Evolutionary conservation across 2,888 invertebrate genomes (phyloP).

Genomic region (Phasia obesa): DNA sequence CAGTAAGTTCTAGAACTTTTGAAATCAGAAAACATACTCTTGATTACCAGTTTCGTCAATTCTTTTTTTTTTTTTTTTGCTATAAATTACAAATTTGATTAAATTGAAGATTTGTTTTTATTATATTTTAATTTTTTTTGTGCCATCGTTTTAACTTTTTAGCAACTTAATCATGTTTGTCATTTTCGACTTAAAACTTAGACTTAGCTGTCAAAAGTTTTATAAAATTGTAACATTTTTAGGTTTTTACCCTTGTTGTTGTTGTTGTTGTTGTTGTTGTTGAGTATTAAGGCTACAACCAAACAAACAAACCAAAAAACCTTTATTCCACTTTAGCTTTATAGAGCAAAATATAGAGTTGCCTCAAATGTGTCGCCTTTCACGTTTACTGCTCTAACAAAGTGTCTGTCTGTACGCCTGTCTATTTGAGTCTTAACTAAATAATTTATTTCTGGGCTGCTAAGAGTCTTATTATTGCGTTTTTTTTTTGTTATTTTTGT

Average conservation of each 20-base stretch:
- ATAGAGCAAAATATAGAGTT: background rate
- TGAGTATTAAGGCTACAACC: background rate
- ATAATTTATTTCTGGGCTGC: conserved; percentile 49
- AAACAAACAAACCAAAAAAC: too few species aligned
- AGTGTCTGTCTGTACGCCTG: background rate
- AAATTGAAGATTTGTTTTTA: background rate
- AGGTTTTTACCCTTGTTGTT: background rate
- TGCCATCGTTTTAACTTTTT: conserved; percentile 20
- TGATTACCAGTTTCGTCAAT: too few species aligned
- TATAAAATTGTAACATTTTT: conserved; percentile 53
- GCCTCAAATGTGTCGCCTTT: conserved; percentile 23
- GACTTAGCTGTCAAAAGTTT: conserved; percentile 55
- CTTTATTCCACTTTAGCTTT: conserved; percentile 5
- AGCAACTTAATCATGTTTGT: conserved; percentile 58
- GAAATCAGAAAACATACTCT: too few species aligned
- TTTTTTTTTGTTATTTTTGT: conserved; percentile 25
- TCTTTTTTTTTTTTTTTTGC: too few species aligned
- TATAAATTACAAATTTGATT: background rate
- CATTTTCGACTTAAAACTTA: conserved; percentile 57
- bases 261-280: too few species aligned
- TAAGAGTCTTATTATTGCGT: conserved; percentile 27
- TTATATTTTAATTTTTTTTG: background rate
- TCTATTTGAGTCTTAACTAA: conserved; percentile 10
- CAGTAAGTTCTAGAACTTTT: too few species aligned
- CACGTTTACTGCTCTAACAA: conserved; percentile 3